Conservation (phyloP, 2,888 invertebrate genomes). For the Spatulosminthurus flaviceps region DNA sequence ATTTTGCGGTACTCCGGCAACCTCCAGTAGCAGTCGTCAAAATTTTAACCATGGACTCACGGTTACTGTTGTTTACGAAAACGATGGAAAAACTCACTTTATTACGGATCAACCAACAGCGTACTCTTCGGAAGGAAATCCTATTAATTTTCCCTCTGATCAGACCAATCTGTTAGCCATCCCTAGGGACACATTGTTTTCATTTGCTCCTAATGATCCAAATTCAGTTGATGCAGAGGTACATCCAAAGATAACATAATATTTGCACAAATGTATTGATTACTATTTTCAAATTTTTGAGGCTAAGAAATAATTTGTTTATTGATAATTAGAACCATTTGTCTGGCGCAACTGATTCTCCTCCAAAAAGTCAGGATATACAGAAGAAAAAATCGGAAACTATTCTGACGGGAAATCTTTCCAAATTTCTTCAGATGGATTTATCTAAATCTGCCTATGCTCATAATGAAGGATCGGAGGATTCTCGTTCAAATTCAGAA, state of each 20-base stretch:
- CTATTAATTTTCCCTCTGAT: slow-evolving; percentile 4
- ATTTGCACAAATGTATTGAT: too few relatives aligned
- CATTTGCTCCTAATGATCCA: slow-evolving; percentile 12
- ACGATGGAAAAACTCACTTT: slow-evolving; percentile 44
- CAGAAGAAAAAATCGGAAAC: slow-evolving; percentile 24
- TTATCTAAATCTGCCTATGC: not conserved
- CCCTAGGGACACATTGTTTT: not conserved
- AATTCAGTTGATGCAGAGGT: not conserved
- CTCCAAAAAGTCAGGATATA: not conserved
- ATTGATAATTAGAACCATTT: not conserved
- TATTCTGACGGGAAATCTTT: slow-evolving; percentile 26
- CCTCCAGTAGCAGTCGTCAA: not conserved
- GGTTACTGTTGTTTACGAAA: slow-evolving; percentile 44
- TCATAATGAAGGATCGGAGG: not conserved
- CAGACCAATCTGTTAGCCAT: not conserved
- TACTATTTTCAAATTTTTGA: too few relatives aligned
- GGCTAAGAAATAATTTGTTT: too few relatives aligned
- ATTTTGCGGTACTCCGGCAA: not conserved
- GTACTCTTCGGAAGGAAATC: not conserved
- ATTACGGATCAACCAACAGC: slow-evolving; percentile 26
- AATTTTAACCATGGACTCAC: slow-evolving; percentile 19
- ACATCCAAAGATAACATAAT: too few relatives aligned
- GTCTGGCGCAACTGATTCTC: not conserved
- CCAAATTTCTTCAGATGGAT: slow-evolving; percentile 27
- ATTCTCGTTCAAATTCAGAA: not conserved